These are phyloP conservation scores for Rhagoletis pomonella DNA, from an alignment of 1,140 invertebrate genomes.

Conservation along the genomic window DNA sequence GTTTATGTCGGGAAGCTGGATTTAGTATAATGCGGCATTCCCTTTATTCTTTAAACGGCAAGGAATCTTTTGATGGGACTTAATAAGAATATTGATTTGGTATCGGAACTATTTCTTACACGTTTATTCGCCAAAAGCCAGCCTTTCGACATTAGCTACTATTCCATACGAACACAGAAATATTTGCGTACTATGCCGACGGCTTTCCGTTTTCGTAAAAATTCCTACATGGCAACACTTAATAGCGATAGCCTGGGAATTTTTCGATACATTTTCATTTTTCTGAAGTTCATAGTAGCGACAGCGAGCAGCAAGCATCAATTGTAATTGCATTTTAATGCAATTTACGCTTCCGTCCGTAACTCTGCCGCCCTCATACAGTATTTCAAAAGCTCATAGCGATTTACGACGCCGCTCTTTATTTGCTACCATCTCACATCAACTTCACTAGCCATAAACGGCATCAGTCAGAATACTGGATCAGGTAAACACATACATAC, in stretches of 20 bases:
- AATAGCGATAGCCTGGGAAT: slow-evolving; percentile 11
- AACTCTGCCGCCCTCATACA: neutral
- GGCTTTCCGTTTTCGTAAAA: neutral
- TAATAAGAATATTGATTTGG: no score
- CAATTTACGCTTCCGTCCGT: slow-evolving; percentile 65
- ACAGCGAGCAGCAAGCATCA: slow-evolving; percentile 57
- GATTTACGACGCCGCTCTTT: slow-evolving; percentile 36
- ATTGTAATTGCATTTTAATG: slow-evolving; percentile 73
- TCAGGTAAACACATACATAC: neutral
- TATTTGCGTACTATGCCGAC: neutral
- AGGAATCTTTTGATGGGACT: no score
- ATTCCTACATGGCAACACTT: slow-evolving; percentile 33
- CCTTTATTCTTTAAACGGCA: no score
- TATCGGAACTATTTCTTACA: no score
- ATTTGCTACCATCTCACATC: neutral
- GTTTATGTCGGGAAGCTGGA: no score
- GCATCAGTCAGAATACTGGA: neutral
- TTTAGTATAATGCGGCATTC: no score
- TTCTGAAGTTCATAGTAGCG: neutral
- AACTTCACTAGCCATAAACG: slow-evolving; percentile 12
- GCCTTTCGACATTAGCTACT: no score
- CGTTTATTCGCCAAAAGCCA: no score
- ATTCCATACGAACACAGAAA: no score
- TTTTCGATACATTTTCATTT: slow-evolving; percentile 26
- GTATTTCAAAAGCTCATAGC: neutral